Evolutionary conservation across 2,113 vertebrate species (phyloP), one percentile per base, ranked within the genome.

Genomic region (Ophthalmolycus amberensis): DNA sequence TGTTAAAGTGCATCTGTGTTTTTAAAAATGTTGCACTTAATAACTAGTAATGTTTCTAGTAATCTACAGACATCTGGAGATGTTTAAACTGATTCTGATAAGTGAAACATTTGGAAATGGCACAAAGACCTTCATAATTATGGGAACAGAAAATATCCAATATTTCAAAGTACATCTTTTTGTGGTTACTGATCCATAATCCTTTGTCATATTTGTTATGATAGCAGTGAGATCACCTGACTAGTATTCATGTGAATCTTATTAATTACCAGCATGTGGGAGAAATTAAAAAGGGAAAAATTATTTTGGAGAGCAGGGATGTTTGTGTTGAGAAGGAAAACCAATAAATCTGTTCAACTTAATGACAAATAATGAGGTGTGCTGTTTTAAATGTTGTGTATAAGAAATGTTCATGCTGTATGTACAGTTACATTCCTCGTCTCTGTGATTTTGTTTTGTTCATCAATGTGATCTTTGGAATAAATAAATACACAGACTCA

Each of bases 401-500:
- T 52, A 52, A 46, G 1, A 74, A 48, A 46, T 48, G 9, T 2
- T 59, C 11, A 7, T 11, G 8, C 0, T 66, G 52, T 54, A 1
- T 52, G 12, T 71, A 5, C 14, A 34, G 9, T 32, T 9, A 16
- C 8, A 37, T 34, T 58, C 46, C 11, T 32, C 10, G 40, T 67
- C 16, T 77, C n/a, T 76, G 6, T 67, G 4, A 46, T 68, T 27
- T 6, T 63, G 46, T 15, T 69, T 11, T 32, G 59, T 70, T n/a
- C 15, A 20, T 66, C 27, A 40, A 38, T 42, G 16, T 71, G 50
- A 77, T 63, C 22, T 54, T 60, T 68, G 9, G 22, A 67, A 25
- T 25, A 25, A 85, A 76, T 80, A 85, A 80, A 80, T 48, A 6
- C 44, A 46, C 25, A 15, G 0, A 18, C 12, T 9, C 7, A 32